Percentiles rank a stretch among this genome's conserved stretches.
These are phyloP conservation scores for Orius laevigatus DNA, from an alignment of 1,140 invertebrate genomes.

Conservation along the genomic window DNA sequence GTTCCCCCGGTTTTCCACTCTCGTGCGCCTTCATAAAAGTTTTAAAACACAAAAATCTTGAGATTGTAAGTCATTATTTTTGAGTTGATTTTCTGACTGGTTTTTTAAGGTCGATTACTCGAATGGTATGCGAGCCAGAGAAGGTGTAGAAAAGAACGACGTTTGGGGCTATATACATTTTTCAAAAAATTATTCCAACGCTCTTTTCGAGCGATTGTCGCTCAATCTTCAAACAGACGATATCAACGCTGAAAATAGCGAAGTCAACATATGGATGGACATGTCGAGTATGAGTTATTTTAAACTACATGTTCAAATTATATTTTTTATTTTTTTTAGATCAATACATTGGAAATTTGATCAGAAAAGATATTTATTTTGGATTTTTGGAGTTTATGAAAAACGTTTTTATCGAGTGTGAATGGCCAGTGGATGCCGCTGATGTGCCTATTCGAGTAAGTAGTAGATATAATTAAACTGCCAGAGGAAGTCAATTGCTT, in stretches of 20 bases:
- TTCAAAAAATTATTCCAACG: conserved; percentile 52
- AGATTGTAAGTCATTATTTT: conserved; percentile 32
- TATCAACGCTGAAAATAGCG: conserved; percentile 34
- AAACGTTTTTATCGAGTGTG: conserved; percentile 21
- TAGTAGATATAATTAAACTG: background rate
- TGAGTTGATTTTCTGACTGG: background rate
- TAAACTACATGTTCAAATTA: background rate
- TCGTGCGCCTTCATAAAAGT: conserved; percentile 61
- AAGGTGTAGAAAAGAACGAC: conserved; percentile 40
- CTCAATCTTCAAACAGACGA: background rate
- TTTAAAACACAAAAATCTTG: conserved; percentile 39
- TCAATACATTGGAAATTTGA: conserved; percentile 23
- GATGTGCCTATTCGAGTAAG: conserved; percentile 23
- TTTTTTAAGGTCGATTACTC: conserved; percentile 33
- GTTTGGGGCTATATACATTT: conserved; percentile 57
- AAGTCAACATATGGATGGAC: conserved; percentile 49
- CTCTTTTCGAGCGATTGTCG: conserved; percentile 34
- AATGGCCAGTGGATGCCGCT: conserved; percentile 19
- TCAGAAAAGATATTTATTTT: conserved; percentile 21
- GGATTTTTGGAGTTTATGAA: conserved; percentile 21
- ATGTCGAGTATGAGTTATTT: conserved; percentile 41
- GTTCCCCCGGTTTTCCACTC: conserved; percentile 40
- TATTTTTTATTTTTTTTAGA: conserved; percentile 21
- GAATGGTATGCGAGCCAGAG: conserved; percentile 35
- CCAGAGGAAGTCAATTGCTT: background rate